Evolutionary conservation across 2,113 vertebrate species (phyloP).

Genomic region (Coryphaenoides rupestris): DNA sequence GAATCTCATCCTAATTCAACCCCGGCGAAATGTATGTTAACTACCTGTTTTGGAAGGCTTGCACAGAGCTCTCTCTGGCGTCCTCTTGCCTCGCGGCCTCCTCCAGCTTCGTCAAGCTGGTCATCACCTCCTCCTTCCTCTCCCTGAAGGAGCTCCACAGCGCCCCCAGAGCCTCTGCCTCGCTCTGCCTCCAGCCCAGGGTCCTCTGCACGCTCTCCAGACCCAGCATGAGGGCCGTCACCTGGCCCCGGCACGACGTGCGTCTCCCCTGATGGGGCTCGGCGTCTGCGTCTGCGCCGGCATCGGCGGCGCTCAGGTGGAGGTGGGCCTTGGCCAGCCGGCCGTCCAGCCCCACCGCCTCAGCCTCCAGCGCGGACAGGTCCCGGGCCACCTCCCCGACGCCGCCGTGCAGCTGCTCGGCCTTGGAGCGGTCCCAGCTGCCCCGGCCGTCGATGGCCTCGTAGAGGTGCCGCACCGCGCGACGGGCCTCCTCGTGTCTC

Average conservation of each 20-base stretch:
- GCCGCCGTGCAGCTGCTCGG: conserved; percentile 74
- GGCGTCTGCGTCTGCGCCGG: conserved; percentile 23
- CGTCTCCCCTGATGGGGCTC: conserved; percentile 54
- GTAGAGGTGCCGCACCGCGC: conserved; percentile 68
- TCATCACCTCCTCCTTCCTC: conserved; percentile 83
- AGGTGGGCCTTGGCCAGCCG: conserved; percentile 85
- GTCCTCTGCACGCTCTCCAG: conserved; percentile 83
- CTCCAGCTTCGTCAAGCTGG: conserved; percentile 81
- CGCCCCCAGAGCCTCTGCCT: conserved; percentile 82
- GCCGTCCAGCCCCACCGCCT: conserved; percentile 78
- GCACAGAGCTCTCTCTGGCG: conserved; percentile 77
- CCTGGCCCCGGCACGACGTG: conserved; percentile 81
- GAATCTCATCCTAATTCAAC: too few relatives aligned
- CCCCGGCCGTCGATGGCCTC: conserved; percentile 77
- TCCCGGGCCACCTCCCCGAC: conserved; percentile 68
- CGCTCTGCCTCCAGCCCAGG: conserved; percentile 89
- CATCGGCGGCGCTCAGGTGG: conserved; percentile 67
- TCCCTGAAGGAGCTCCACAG: conserved; percentile 80
- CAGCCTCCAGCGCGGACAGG: conserved; percentile 75
- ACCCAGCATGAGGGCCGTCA: conserved; percentile 72
- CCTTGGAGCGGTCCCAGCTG: conserved; percentile 81
- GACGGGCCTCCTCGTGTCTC: conserved; percentile 49
- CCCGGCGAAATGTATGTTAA: neutral
- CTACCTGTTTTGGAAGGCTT: conserved; percentile 89
- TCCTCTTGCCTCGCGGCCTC: conserved; percentile 75